phyloP scores from a whole-genome alignment of 2,888 invertebrate species.

The Anagyrus pseudococci region DNA sequence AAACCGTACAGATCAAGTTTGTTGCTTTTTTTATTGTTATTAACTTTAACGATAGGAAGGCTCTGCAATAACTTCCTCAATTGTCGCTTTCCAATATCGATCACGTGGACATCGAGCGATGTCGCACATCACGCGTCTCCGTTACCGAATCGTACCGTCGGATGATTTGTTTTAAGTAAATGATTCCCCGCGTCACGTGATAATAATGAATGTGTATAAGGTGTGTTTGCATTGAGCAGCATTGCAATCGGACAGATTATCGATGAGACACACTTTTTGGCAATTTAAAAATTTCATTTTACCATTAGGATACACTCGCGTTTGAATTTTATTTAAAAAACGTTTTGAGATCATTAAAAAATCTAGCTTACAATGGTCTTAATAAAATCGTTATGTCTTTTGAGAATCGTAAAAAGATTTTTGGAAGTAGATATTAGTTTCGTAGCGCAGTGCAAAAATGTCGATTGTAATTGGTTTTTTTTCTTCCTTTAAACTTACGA shows the following conservation, averaged over 20 bases:
- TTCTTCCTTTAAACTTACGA: no score
- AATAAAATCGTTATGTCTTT: neutral
- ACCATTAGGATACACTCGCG: no score
- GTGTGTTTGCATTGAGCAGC: neutral
- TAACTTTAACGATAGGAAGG: slow-evolving; percentile 45
- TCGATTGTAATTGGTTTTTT: no score
- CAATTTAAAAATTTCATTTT: neutral
- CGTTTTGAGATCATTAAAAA: neutral
- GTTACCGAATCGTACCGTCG: neutral
- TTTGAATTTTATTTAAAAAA: neutral
- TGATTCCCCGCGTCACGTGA: no score
- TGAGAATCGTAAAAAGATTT: slow-evolving; percentile 6
- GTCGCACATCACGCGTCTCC: neutral
- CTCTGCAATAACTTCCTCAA: slow-evolving; percentile 39
- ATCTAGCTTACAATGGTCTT: neutral
- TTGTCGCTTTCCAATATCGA: neutral
- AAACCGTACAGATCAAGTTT: slow-evolving; percentile 14
- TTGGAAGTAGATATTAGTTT: slow-evolving; percentile 3
- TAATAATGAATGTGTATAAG: no score
- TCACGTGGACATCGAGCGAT: neutral
- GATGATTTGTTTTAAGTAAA: neutral
- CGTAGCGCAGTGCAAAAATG: no score
- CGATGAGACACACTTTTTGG: neutral
- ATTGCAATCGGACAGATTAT: neutral
- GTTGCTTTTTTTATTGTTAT: slow-evolving; percentile 5